Evolutionary conservation across 2,888 invertebrate species (phyloP).

Genomic region (Acanthoscelides obtectus): DNA sequence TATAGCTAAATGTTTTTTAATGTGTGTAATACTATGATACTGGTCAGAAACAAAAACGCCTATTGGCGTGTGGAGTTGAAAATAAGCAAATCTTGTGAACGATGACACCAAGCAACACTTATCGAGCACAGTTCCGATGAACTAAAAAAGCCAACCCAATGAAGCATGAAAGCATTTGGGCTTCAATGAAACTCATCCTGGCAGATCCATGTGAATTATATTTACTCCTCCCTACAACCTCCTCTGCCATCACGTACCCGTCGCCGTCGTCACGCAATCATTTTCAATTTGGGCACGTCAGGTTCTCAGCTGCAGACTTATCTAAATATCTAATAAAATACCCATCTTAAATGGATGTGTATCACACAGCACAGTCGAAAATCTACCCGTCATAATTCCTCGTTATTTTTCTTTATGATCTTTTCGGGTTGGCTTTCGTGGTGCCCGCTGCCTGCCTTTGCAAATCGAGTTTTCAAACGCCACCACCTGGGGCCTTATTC

Average conservation of each 20-base stretch:
- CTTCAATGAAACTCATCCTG: too few species aligned
- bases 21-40: too few species aligned
- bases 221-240: not conserved
- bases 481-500: not conserved
- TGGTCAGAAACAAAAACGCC: too few species aligned
- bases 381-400: constrained; percentile 22
- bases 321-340: constrained; percentile 42
- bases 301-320: constrained; percentile 37
- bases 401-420: constrained; percentile 22
- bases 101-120: too few species aligned
- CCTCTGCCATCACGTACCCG: not conserved
- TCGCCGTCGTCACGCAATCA: constrained; percentile 37
- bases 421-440: constrained; percentile 8
- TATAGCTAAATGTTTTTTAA: too few species aligned
- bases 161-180: too few species aligned
- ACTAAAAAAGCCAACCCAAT: too few species aligned
- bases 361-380: constrained; percentile 19
- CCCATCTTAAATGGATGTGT: constrained; percentile 25
- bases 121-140: too few species aligned
- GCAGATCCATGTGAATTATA: not conserved
- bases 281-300: constrained; percentile 42
- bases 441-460: not conserved
- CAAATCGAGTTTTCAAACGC: not conserved
- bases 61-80: too few species aligned
- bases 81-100: too few species aligned